Evolutionary conservation across 1,140 invertebrate genomes (phyloP).

Genomic region (Fopius arisanus): DNA sequence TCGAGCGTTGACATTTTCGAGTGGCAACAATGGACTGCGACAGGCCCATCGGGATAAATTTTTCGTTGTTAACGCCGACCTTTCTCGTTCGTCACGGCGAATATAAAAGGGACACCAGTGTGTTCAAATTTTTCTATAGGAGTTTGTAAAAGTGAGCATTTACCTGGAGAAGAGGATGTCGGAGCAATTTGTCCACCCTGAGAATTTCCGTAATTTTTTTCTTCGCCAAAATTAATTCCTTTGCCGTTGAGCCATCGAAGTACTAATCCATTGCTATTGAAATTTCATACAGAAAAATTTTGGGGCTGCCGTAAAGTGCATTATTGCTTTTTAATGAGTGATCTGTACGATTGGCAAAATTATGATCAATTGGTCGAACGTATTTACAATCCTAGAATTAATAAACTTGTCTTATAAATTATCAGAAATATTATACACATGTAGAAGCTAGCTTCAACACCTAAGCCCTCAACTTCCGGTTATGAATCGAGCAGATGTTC

Average conservation of each 20-base stretch:
- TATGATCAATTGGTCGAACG: no score
- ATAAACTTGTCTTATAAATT: neutral
- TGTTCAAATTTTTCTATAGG: constrained; percentile 49
- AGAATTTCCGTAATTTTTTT: constrained; percentile 23
- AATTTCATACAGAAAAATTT: no score
- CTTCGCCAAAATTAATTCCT: neutral
- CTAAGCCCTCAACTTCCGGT: constrained; percentile 5
- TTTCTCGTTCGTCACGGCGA: constrained; percentile 40
- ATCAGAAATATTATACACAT: constrained; percentile 12
- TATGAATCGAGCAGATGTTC: constrained; percentile 52
- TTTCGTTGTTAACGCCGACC: constrained; percentile 22
- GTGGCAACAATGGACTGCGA: constrained; percentile 57
- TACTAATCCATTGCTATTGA: neutral
- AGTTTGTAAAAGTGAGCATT: constrained; percentile 45
- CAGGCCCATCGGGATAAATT: constrained; percentile 36
- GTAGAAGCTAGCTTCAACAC: constrained; percentile 16
- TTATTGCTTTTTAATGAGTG: no score
- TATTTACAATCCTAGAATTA: neutral
- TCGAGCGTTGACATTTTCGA: constrained; percentile 51
- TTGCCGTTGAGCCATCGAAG: no score
- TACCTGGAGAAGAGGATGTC: constrained; percentile 51
- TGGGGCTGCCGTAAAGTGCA: no score
- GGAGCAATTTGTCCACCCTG: constrained; percentile 56
- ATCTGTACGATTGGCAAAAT: no score
- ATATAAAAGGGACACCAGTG: constrained; percentile 34